These are phyloP conservation scores for Musca vetustissima DNA, from an alignment of 1,140 invertebrate genomes.

Conservation along the genomic window DNA sequence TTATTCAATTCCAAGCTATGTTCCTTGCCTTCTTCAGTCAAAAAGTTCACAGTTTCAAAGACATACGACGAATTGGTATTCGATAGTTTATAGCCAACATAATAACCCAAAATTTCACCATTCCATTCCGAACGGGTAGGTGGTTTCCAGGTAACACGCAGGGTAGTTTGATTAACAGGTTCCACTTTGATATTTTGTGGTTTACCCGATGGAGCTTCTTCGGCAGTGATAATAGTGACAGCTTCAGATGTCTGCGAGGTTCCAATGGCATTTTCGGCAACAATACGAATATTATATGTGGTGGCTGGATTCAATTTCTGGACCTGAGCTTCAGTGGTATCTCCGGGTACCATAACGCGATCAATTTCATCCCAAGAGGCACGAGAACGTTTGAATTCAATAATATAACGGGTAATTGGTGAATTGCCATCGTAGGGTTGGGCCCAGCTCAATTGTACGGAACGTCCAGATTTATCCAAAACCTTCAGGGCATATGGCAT, in stretches of 20 bases:
- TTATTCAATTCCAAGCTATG: conserved; percentile 81
- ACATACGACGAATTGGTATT: conserved; percentile 87
- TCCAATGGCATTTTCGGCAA: conserved; percentile 94
- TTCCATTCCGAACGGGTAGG: conserved; percentile 88
- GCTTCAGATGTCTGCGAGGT: conserved; percentile 87
- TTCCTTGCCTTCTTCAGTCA: conserved; percentile 87
- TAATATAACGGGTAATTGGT: conserved; percentile 86
- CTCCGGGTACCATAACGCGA: conserved; percentile 80
- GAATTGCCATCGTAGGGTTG: conserved; percentile 94
- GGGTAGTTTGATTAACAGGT: conserved; percentile 86
- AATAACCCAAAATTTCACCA: conserved; percentile 87
- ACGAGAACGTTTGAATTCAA: conserved; percentile 91
- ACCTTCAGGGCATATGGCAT: conserved; percentile 88
- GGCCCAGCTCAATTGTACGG: conserved; percentile 88
- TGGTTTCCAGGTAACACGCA: conserved; percentile 93
- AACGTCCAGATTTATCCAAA: conserved; percentile 86
- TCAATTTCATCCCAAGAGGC: conserved; percentile 85
- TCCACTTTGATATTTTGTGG: conserved; percentile 84
- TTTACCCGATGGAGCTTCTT: conserved; percentile 87
- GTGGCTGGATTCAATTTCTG: conserved; percentile 88
- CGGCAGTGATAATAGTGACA: conserved; percentile 90
- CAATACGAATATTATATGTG: conserved; percentile 88
- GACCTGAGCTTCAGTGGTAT: conserved; percentile 84
- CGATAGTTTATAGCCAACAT: conserved; percentile 81
- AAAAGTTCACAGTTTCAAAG: conserved; percentile 91